Base-by-base conservation (phyloP, 2,888 invertebrate genomes). In the Merodon equestris region DNA sequence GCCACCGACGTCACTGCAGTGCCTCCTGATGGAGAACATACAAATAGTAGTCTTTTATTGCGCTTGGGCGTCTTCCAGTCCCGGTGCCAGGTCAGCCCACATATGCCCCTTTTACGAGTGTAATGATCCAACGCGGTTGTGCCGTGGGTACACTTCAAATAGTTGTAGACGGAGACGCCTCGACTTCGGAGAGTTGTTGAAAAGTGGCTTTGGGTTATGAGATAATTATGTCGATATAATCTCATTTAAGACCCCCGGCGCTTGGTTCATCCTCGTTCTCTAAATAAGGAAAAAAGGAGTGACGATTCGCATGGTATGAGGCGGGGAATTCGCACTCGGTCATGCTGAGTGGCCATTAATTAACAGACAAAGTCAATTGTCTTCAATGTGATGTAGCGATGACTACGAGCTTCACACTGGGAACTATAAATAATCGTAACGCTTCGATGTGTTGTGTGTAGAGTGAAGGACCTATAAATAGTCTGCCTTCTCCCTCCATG, bases 51-150 rank as follows among this genome's bases (percentile, higher is more conserved):
- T n/a, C 45, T 27, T 60, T 61, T 61, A 61, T 66, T 13, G 50
- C 57, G n/a, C 18, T 44, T 42, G 58, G 67, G 67, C 67, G 67
- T 58, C 67, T 67, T 36, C 44, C 51, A 58, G 67, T 51, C 56
- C 47, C 56, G 12, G 40, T 18, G 27, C n/a, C 7, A 27, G 27
- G 27, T 4, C 27, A 27, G 27, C 27, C 27, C 27, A 27, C 7
- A 27, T 27, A 48, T 13, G 36, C 13, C n/a, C 50, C 48, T 36
- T 57, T 57, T 56, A 57, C 27, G 57, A 51, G 67, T 44, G 14
- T 51, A 58, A 58, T 44, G 44, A 50, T 51, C 57, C 19, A 27
- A n/a, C n/a, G 27, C 27, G 7, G 27, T 7, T 27, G 27, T 27
- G 27, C 27, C 7, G 27, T 27, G 27, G 27, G 27, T 27, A 4